Evolutionary conservation across 1,140 invertebrate species (phyloP), one percentile per base, ranked within the genome.

Genomic region (Leucophenga varia): DNA sequence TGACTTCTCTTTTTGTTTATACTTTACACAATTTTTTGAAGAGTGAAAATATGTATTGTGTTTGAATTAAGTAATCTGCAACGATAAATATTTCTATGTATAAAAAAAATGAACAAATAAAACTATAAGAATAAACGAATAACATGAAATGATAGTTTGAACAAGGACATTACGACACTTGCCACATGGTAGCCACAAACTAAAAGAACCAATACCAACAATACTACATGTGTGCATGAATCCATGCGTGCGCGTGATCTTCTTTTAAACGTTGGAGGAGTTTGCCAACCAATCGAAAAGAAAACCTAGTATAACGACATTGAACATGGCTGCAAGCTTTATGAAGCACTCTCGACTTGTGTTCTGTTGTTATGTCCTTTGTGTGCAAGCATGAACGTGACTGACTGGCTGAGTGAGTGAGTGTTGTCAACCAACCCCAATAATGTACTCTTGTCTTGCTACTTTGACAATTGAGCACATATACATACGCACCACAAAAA

Each of bases 151-250:
- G 59, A 56, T 68, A 67, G 63, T 67, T 67, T 67, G 63, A 64
- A 58, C 61, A 64, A 64, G 61, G 61, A 64, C 61, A 67, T 67
- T 67, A 63, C 64, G 59, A 63, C 64, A 59, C 19, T 58, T 58
- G 59, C 63, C 63, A 65, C 63, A 65, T 67, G 63, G 63, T 67
- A 67, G 63, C 61, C 14, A 20, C 19, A 34, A 40, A 43, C 10
- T 20, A 19, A 47, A 17, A 36, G 31, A 43, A 43, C 21, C n/a
- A 25, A 19, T 17, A 22, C 20, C 40, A 35, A 22, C 47, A 35
- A 20, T 21, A 42, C 31, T 48, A 40, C 47, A 54, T 42, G 59
- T 55, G 51, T 41, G 5, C 10, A 10, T 25, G 10, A 6, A 10
- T 25, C 5, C 22, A 10, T 25, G 22, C 10, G 22, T 25, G 22